Evolutionary conservation across 1,140 invertebrate species (phyloP).

Genomic region (Akabosia matsudoensis): DNA sequence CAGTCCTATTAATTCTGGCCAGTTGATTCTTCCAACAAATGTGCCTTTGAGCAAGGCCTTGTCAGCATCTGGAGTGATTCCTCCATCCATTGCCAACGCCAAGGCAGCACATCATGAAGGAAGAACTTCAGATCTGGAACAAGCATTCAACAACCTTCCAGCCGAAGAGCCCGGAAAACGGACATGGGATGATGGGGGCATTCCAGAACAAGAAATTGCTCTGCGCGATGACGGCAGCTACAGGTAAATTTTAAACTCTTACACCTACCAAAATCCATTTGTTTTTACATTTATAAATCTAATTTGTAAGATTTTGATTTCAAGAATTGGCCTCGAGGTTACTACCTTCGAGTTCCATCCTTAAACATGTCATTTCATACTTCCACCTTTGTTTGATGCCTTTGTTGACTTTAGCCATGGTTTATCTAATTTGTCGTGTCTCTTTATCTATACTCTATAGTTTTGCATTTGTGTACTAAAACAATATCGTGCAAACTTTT

Average conservation of each 20-base stretch:
- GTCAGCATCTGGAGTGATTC: not conserved
- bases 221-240: slow-evolving; percentile 38
- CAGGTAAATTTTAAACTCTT: slow-evolving; percentile 34
- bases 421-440: not conserved
- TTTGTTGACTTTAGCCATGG: not conserved
- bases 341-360: not conserved
- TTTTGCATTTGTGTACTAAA: not conserved
- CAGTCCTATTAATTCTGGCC: not conserved
- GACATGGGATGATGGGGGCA: not conserved
- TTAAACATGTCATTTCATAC: not conserved
- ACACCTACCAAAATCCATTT: not conserved
- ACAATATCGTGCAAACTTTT: not conserved
- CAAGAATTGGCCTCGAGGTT: not conserved
- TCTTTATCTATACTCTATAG: not conserved
- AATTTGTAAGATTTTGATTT: not conserved
- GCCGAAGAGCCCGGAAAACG: not conserved
- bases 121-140: not conserved
- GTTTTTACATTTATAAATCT: not conserved
- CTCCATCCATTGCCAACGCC: not conserved
- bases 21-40: not conserved
- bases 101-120: not conserved
- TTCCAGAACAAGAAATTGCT: not conserved
- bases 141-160: not conserved
- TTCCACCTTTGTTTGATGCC: not conserved
- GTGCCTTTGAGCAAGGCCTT: not conserved